Base-by-base conservation (phyloP, 2,888 invertebrate genomes). In the Agrilus mali region DNA sequence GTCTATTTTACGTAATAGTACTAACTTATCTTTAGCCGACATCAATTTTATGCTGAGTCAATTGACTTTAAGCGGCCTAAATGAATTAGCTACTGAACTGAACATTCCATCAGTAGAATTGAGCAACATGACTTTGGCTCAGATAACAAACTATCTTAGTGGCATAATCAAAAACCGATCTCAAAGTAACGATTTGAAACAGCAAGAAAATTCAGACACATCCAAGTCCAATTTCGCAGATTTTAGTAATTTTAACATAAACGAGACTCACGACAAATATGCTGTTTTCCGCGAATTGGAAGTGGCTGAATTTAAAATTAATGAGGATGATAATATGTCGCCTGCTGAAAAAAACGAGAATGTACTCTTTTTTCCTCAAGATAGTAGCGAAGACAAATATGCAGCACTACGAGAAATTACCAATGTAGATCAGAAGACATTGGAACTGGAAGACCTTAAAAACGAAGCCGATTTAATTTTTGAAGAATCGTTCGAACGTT, bases 101-200 rank as follows among this genome's bases (percentile, higher is more conserved):
- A 81, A 82, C 52, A 86, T 90, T 56, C 86, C 87, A 0, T 75
- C 84, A 0, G 74, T 77, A 39, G 82, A 86, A 45, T 66, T 92
- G 38, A 86, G 86, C 41, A 85, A 82, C 44, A 83, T 90, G 82
- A 90, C 90, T 0, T 69, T 92, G 46, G 86, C 87, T 16, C 89
- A 90, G 64, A 71, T 92, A 34, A 89, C 90, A 0, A 80, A 81
- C 42, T 86, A 86, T 61, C 71, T 90, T 20, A 78, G 86, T 1
- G 73, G 74, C 53, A 71, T 73, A 45, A 66, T 70, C 41, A 73
- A 74, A 52, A 66, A 62, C 42, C 60, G 62, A 8, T 65, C 67
- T 45, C 58, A 53, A 36, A 50, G 51, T 13, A 59, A 59, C 7
- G 44, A 38, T 22, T n/a, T 40, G 7, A 35, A 36, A n/a, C 17